phyloP scores from a whole-genome alignment of 2,797 vertebrate species.

The Neopelma chrysocephalum region DNA sequence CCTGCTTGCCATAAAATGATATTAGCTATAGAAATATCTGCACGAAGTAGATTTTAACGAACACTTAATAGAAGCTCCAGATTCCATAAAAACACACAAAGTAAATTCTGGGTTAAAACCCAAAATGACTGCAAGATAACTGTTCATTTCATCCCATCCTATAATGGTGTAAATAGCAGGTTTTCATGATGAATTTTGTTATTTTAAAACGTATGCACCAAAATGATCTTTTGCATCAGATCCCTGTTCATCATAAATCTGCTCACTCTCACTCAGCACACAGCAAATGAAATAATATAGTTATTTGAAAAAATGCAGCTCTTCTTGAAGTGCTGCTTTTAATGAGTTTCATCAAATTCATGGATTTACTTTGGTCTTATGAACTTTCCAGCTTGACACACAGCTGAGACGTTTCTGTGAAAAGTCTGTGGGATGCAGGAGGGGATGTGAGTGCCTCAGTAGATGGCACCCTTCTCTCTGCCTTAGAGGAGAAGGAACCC shows the following conservation, averaged over 20 bases:
- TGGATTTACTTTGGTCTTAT: background rate
- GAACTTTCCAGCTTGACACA: background rate
- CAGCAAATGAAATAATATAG: background rate
- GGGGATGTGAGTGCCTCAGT: background rate
- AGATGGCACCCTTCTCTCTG: conserved; percentile 63
- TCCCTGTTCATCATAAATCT: background rate
- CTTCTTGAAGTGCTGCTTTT: background rate
- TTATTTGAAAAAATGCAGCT: background rate
- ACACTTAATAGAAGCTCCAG: background rate
- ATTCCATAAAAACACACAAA: background rate
- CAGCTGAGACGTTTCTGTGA: accelerated
- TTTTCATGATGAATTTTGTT: background rate
- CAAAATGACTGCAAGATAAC: background rate
- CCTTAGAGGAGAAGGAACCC: background rate
- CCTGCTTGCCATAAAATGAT: background rate
- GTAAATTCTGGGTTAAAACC: background rate
- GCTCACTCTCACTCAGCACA: background rate
- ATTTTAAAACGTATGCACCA: background rate
- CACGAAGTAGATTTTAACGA: background rate
- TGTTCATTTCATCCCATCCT: background rate
- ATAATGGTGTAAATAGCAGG: background rate
- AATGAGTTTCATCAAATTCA: background rate
- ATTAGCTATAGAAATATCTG: background rate
- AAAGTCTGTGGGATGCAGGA: background rate
- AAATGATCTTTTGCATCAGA: background rate